These are phyloP conservation scores for Alauda arvensis DNA, from an alignment of 2,797 vertebrate species.

Conservation along the genomic window DNA sequence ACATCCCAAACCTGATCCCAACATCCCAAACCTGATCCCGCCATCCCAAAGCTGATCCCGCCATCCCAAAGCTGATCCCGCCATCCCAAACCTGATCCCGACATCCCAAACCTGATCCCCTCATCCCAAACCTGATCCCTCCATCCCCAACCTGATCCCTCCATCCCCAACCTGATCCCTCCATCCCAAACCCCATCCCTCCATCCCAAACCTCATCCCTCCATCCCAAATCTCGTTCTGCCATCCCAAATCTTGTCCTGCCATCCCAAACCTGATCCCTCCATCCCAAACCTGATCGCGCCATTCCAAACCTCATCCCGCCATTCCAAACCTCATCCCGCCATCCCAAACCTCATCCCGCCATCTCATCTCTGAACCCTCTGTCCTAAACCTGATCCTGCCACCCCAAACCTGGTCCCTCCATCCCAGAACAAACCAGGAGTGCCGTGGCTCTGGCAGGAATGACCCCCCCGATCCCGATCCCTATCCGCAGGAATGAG, in stretches of 20 bases:
- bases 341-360: background rate
- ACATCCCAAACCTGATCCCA: background rate
- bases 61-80: background rate
- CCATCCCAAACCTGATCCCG: background rate
- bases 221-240: background rate
- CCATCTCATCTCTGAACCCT: no score
- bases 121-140: background rate
- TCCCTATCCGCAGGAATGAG: background rate
- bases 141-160: background rate
- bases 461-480: background rate
- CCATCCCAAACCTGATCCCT: background rate
- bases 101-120: accelerated
- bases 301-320: accelerated
- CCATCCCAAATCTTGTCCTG: background rate
- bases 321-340: accelerated
- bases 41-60: background rate
- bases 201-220: background rate
- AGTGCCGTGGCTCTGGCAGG: accelerated
- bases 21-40: no score
- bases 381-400: background rate
- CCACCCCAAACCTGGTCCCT: background rate
- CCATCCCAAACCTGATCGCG: background rate
- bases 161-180: accelerated
- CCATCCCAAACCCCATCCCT: accelerated
- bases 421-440: background rate